Evolutionary conservation across 2,797 vertebrate genomes (phyloP).

Genomic region (Peromyscus attwateri): DNA sequence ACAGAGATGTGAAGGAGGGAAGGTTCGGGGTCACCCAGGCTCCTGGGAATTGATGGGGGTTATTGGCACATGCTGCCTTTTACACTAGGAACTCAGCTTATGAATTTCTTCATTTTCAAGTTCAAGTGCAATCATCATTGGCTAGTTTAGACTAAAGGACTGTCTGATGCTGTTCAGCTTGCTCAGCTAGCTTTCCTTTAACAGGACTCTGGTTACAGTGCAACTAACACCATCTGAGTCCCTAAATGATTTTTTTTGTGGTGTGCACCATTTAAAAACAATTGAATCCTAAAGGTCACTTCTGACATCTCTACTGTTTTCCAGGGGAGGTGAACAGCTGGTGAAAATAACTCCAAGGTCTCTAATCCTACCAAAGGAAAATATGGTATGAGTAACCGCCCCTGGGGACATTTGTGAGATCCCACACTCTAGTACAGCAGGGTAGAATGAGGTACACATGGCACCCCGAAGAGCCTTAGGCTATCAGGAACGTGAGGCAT

Average conservation of each 20-base stretch:
- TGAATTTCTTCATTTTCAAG: not conserved
- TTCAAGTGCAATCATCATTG: not conserved
- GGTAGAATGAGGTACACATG: not conserved
- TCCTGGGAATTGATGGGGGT: not conserved
- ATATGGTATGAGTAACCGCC: not conserved
- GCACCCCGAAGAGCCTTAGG: not conserved
- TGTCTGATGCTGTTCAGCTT: not conserved
- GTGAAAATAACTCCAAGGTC: constrained; percentile 63
- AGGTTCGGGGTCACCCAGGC: not conserved
- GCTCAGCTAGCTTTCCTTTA: not conserved
- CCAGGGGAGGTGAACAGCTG: constrained; percentile 64
- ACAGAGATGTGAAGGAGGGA: not conserved
- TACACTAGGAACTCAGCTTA: not conserved
- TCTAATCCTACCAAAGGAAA: constrained; percentile 65
- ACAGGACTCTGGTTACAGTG: not conserved
- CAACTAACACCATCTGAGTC: not conserved
- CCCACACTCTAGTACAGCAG: not conserved
- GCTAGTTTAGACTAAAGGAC: not conserved
- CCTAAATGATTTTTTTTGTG: not conserved
- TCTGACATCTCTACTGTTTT: constrained; percentile 58
- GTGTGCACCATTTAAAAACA: not conserved
- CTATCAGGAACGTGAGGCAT: not conserved
- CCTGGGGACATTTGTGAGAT: constrained; percentile 21
- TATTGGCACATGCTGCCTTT: not conserved
- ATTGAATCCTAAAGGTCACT: constrained; percentile 27